Base-by-base conservation (phyloP, 2,113 vertebrate species). In the Halichoeres trimaculatus region DNA sequence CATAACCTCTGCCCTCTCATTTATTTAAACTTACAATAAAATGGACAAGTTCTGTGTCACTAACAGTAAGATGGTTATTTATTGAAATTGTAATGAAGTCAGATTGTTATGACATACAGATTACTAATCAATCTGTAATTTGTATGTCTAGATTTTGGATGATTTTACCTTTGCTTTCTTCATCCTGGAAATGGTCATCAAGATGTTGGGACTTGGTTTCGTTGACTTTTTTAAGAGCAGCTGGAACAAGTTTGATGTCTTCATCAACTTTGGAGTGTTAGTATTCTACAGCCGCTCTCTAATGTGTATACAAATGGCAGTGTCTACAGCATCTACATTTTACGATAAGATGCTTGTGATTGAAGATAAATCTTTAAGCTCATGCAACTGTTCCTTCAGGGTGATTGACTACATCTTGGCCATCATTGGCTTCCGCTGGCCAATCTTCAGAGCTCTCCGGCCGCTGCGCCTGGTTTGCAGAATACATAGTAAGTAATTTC, bases 171-270 rank as follows among this genome's bases (percentile, higher is more conserved):
- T 65, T 36, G 9, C 4, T 5, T 71, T 13, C 34, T 78, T 78
- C 12, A 0, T 65, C 10, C 0, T 53, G 12, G 68, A 78, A 58
- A 65, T 53, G 45, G 2, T 59, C 5, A 52, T 65, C 16, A 71
- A 65, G 54, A 57, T 35, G 47, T 6, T 59, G 8, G 47, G 45
- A 38, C 19, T 26, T 16, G 76, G 75, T 19, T 0, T 19, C 17
- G 12, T 4, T 26, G 67, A 59, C 14, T 10, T 41, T 10, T 53
- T 30, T 65, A 0, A 45, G 17, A 59, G 19, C 60, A 17, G 36
- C 11, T 78, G 75, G 75, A 65, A 71, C 17, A 78, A 40, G 14
- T 30, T 81, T 8, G 71, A 78, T 8, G 1, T 65, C 12, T 8
- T 81, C 5, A 54, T 75, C 65, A 70, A 65, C 40, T 22, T 1